Evolutionary conservation across 2,113 vertebrate genomes (phyloP).

Genomic region (Strix aluco): DNA sequence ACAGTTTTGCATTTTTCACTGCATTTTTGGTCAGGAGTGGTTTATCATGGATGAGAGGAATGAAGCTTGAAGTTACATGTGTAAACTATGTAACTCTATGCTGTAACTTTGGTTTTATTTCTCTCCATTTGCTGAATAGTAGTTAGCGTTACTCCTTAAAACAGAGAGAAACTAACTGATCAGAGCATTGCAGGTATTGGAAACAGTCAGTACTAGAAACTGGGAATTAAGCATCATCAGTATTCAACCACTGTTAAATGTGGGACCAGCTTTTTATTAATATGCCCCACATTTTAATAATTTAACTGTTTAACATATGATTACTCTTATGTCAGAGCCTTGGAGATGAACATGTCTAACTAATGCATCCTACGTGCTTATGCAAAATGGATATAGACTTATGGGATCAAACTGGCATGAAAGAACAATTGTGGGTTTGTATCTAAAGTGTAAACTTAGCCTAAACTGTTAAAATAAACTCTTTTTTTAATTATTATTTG

Average conservation of each 20-base stretch:
- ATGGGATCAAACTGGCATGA: neutral
- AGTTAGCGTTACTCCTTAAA: neutral
- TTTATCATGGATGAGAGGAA: neutral
- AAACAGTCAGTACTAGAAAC: neutral
- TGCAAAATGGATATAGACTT: neutral
- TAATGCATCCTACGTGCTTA: neutral
- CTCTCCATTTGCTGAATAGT: neutral
- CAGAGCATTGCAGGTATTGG: neutral
- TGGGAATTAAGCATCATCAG: neutral
- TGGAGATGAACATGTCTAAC: neutral
- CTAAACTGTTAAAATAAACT: slow-evolving; percentile 25
- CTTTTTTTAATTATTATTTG: neutral
- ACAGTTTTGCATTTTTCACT: slow-evolving; percentile 1
- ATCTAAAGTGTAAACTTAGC: neutral
- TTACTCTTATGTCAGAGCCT: neutral
- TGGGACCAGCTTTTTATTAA: neutral
- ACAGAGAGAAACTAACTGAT: neutral
- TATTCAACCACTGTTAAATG: neutral
- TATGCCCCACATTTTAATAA: neutral
- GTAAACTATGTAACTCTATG: neutral
- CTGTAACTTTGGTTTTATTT: neutral
- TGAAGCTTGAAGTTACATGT: neutral
- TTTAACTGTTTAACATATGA: neutral
- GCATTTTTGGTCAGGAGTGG: neutral
- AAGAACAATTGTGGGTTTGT: neutral